phyloP scores from a whole-genome alignment of 2,797 vertebrate genomes.

The Acropternis orthonyx region DNA sequence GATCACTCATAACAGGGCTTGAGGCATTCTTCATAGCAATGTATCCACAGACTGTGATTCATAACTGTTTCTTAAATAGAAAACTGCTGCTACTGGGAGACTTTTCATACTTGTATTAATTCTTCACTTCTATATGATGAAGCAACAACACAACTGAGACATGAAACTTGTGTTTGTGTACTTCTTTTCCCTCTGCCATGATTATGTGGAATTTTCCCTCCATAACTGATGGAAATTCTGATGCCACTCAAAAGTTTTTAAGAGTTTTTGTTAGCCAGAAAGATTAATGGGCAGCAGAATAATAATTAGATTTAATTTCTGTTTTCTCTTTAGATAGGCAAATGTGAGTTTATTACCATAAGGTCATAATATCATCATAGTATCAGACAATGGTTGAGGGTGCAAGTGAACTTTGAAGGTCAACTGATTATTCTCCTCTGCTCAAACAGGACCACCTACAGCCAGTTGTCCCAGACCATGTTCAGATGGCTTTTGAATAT shows the following conservation, averaged over 20 bases:
- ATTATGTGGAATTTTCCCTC: background rate
- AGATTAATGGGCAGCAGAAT: background rate
- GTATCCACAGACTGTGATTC: background rate
- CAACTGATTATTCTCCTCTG: background rate
- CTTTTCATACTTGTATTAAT: background rate
- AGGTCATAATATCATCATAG: background rate
- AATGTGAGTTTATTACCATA: background rate
- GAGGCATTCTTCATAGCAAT: background rate
- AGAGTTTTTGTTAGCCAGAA: background rate
- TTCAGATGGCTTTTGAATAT: background rate
- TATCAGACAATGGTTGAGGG: background rate
- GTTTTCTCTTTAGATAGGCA: background rate
- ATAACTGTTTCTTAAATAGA: background rate
- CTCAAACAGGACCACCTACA: background rate
- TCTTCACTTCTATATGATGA: background rate
- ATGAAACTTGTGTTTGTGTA: background rate
- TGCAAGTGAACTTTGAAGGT: background rate
- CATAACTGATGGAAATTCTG: background rate
- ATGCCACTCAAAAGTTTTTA: background rate
- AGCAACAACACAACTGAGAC: background rate
- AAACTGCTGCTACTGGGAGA: background rate
- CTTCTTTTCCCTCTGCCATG: accelerated
- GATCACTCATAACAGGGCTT: background rate
- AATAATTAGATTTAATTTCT: background rate
- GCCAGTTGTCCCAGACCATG: accelerated